These are phyloP conservation scores for Lineus longissimus DNA, from an alignment of 1,140 invertebrate genomes.

Conservation along the genomic window DNA sequence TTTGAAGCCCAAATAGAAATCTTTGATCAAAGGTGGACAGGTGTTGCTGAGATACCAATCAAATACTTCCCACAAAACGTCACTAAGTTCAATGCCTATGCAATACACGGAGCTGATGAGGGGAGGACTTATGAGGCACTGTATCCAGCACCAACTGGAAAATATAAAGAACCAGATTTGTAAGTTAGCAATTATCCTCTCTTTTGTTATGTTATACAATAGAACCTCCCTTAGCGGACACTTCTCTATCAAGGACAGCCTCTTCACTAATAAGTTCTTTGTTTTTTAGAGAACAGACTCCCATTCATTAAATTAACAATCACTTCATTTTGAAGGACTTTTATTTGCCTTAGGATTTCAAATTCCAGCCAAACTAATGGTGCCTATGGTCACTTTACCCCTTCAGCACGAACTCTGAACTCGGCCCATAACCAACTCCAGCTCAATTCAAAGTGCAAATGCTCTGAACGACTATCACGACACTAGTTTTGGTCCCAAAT, in stretches of 20 bases:
- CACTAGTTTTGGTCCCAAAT: too few species aligned
- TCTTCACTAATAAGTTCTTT: neutral
- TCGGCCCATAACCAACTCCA: neutral
- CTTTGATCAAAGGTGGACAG: constrained; percentile 49
- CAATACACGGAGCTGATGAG: constrained; percentile 57
- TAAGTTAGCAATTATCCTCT: constrained; percentile 25
- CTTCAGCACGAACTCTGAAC: neutral
- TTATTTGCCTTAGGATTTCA: neutral
- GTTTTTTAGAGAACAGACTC: neutral
- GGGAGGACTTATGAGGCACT: constrained; percentile 56
- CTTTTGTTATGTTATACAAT: neutral
- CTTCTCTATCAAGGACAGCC: too few species aligned
- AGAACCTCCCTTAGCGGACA: too few species aligned
- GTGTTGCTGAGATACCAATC: constrained; percentile 49
- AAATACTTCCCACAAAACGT: constrained; percentile 54
- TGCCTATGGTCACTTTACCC: neutral
- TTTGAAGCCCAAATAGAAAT: constrained; percentile 37
- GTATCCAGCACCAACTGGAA: constrained; percentile 52
- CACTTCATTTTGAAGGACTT: neutral
- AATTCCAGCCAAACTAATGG: too few species aligned
- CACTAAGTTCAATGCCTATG: constrained; percentile 60
- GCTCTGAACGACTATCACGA: too few species aligned
- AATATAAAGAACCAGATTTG: constrained; percentile 57
- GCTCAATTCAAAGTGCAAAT: too few species aligned
- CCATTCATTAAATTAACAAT: too few species aligned